phyloP scores from a whole-genome alignment of 1,140 invertebrate genomes.

The Druon quercuslanigerum region DNA sequence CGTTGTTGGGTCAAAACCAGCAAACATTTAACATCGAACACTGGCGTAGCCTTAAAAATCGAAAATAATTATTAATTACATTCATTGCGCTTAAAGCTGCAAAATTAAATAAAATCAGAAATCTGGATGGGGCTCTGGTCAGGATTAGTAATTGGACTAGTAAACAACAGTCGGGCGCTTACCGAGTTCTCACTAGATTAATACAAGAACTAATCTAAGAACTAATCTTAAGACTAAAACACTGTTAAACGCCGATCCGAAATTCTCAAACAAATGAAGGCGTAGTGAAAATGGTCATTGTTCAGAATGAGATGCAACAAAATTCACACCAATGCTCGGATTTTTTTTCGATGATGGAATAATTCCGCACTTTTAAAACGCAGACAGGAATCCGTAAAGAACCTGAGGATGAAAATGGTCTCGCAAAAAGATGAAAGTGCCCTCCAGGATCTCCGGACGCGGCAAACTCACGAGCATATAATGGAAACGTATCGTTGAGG shows the following conservation, averaged over 20 bases:
- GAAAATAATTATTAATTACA: not conserved
- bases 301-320: too few relatives aligned
- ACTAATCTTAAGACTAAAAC: too few relatives aligned
- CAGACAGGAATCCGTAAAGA: not conserved
- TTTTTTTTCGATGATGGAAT: not conserved
- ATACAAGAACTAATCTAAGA: not conserved
- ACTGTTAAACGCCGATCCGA: too few relatives aligned
- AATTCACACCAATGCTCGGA: too few relatives aligned
- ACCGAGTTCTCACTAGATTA: too few relatives aligned
- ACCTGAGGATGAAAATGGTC: not conserved
- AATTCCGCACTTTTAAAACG: not conserved
- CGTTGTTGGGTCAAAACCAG: too few relatives aligned
- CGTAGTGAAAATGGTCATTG: too few relatives aligned
- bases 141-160: too few relatives aligned
- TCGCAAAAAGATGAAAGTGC: not conserved
- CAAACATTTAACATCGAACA: too few relatives aligned
- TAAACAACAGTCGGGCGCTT: too few relatives aligned
- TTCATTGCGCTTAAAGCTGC: not conserved
- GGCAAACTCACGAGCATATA: not conserved
- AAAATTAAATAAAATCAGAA: not conserved
- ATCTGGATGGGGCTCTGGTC: not conserved
- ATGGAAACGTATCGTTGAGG: slow-evolving; percentile 7
- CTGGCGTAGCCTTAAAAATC: too few relatives aligned
- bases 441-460: not conserved
- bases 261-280: too few relatives aligned